Evolutionary conservation across 2,797 vertebrate species (phyloP).

Genomic region (Chrysocyon brachyurus): DNA sequence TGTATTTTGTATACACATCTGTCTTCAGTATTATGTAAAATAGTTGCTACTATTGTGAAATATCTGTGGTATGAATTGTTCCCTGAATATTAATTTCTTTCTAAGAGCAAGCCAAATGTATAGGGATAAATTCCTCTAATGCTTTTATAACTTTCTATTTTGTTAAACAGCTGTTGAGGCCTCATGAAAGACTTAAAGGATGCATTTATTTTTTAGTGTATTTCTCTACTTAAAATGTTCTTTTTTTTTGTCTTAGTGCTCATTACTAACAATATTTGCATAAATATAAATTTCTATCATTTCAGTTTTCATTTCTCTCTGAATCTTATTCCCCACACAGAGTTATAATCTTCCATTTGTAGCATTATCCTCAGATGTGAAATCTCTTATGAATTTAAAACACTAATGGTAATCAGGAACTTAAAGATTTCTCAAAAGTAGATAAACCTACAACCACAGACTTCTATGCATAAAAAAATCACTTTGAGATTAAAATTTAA

Average conservation of each 20-base stretch:
- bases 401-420: neutral
- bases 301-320: constrained; percentile 17
- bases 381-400: constrained; percentile 44
- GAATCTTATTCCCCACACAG: neutral
- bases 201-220: constrained; percentile 4
- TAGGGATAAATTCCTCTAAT: neutral
- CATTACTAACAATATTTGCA: constrained; percentile 14
- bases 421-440: constrained; percentile 28
- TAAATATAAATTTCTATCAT: neutral
- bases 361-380: neutral
- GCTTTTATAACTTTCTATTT: neutral
- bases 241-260: neutral
- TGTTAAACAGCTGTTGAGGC: neutral
- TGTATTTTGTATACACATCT: neutral
- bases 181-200: neutral
- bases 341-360: constrained; percentile 31
- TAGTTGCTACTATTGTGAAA: neutral
- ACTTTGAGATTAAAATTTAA: no score
- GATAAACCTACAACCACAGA: neutral
- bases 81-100: constrained; percentile 16
- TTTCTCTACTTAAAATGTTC: neutral
- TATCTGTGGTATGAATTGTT: constrained; percentile 1
- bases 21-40: neutral
- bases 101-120: neutral
- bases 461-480: neutral